Conservation (phyloP, 2,888 invertebrate species). For the Microctonus aethiopoides region DNA sequence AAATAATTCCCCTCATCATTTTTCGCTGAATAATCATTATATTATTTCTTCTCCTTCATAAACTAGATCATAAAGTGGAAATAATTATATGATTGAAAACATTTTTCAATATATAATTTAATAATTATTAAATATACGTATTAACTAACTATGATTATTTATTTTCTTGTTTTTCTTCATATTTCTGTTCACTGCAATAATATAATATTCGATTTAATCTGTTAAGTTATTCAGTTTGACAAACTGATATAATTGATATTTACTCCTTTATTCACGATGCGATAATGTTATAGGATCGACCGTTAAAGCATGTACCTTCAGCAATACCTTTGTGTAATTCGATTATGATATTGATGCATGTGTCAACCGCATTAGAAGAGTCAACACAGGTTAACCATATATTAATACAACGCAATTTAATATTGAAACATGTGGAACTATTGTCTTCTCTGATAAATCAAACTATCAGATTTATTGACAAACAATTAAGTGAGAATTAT, state of each 20-base stretch:
- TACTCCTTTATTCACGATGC: not conserved
- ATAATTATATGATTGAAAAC: not conserved
- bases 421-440: no score
- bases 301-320: slow-evolving; percentile 10
- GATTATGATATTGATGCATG: slow-evolving; percentile 35
- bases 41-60: not conserved
- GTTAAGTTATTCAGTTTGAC: slow-evolving; percentile 30
- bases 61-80: not conserved
- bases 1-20: no score
- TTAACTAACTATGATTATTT: not conserved
- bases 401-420: not conserved
- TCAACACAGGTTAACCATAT: not conserved
- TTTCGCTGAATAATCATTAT: not conserved
- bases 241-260: slow-evolving; percentile 38
- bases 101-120: not conserved
- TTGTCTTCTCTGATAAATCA: no score
- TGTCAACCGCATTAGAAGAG: slow-evolving; percentile 5
- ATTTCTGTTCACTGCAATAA: no score
- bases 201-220: no score
- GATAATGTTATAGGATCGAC: slow-evolving; percentile 32
- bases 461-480: no score
- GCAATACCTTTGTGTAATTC: slow-evolving; percentile 34
- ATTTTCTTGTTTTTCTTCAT: not conserved
- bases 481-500: no score
- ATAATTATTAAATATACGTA: not conserved